Evolutionary conservation across 2,797 vertebrate genomes (phyloP).

Genomic region (Propithecus deckenii): DNA sequence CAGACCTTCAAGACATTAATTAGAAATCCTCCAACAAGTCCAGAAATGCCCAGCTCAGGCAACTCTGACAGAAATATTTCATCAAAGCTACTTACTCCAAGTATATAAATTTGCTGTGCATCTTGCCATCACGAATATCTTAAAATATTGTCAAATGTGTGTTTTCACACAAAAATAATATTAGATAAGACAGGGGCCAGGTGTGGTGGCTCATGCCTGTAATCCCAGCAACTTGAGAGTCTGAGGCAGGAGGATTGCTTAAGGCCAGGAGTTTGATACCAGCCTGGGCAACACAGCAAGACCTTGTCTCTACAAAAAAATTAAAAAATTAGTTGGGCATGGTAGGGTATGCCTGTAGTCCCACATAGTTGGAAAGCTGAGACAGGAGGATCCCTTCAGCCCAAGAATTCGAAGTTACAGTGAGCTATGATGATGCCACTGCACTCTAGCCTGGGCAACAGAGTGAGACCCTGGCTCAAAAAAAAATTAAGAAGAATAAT

Average conservation of each 20-base stretch:
- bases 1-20: neutral
- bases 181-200: neutral
- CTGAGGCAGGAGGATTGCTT: neutral
- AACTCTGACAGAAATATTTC: neutral
- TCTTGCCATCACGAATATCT: neutral
- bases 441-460: neutral
- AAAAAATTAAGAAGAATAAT: neutral
- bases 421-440: neutral
- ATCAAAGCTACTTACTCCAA: neutral
- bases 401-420: neutral
- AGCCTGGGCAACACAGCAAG: neutral
- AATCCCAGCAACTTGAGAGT: neutral
- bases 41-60: neutral
- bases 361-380: neutral
- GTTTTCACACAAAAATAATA: neutral
- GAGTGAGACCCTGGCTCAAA: neutral
- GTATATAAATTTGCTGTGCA: neutral
- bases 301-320: neutral
- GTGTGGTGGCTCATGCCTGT: neutral
- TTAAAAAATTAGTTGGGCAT: neutral
- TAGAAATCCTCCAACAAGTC: neutral
- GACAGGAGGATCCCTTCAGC: neutral
- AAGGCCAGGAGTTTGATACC: neutral
- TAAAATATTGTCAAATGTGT: constrained; percentile 20
- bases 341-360: neutral